phyloP scores from a whole-genome alignment of 2,888 invertebrate genomes.

The Tenthredo livida region DNA sequence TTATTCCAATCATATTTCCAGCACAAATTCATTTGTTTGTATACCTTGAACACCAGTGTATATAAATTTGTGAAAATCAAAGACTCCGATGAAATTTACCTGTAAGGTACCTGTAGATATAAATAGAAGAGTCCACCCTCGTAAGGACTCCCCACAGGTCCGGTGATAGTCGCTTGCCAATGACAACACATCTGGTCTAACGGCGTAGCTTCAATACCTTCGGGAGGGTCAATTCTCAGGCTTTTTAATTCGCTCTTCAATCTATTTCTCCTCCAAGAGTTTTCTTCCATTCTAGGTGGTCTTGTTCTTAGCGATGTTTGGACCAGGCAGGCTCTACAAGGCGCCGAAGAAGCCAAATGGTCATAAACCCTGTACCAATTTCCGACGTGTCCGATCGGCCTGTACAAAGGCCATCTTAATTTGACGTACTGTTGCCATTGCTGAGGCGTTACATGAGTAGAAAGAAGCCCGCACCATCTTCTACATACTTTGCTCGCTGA shows the following conservation, averaged over 20 bases:
- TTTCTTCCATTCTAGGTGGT: slow-evolving; percentile 84
- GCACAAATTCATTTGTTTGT: neutral
- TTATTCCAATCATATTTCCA: neutral
- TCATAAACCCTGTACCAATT: slow-evolving; percentile 90
- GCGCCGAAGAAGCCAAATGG: slow-evolving; percentile 77
- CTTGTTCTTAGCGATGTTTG: slow-evolving; percentile 88
- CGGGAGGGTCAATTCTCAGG: slow-evolving; percentile 88
- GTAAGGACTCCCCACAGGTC: slow-evolving; percentile 95
- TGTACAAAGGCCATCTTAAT: slow-evolving; percentile 92
- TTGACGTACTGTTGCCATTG: slow-evolving; percentile 90
- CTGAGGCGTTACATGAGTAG: slow-evolving; percentile 87
- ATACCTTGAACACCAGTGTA: neutral
- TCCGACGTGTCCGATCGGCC: slow-evolving; percentile 85
- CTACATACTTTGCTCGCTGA: slow-evolving; percentile 92
- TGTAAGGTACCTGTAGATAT: slow-evolving; percentile 92
- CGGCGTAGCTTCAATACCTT: slow-evolving; percentile 91
- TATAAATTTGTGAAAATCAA: slow-evolving; percentile 29
- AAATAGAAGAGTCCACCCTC: slow-evolving; percentile 96
- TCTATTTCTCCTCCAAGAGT: slow-evolving; percentile 90
- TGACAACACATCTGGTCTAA: slow-evolving; percentile 90
- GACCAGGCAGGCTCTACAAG: slow-evolving; percentile 92
- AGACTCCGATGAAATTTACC: slow-evolving; percentile 78
- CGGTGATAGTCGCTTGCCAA: slow-evolving; percentile 96
- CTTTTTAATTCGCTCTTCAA: slow-evolving; percentile 87
- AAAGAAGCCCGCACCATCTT: slow-evolving; percentile 91